Evolutionary conservation across 92 coral and sea anemone genomes (phyloP), one percentile per base, ranked within the genome.

Genomic region (Palythoa heliodiscus): DNA sequence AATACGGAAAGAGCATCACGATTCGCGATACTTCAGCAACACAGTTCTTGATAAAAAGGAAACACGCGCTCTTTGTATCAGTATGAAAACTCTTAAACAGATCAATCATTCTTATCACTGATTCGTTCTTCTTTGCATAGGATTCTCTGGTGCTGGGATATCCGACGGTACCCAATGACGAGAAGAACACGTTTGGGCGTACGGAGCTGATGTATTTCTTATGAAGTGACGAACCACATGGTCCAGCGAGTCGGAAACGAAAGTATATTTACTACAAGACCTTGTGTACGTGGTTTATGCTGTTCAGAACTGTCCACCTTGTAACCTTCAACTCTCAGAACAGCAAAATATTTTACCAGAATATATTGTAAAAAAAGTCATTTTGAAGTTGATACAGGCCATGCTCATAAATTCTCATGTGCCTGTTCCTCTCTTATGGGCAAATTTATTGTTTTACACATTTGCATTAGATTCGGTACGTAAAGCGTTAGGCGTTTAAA

Each of bases 81-180:
- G 6, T 61, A 5, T 20, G 9, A 61, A 61, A 16, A 19, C 7
- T 17, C 68, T 7, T 16, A 16, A 5, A 4, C 2, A 39, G 40
- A 39, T 13, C 10, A 22, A 13, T 23, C 52, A 72, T 58, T 53
- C 17, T 48, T 2, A 14, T 64, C 47, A 53, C 39, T 60, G 14
- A 67, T 20, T n/a, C 35, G 81, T 50, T 77, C 12, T 12, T 70
- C 78, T 52, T 71, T 29, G 82, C 78, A n/a, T 88, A 96, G 99
- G 99, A 97, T 89, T 81, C 99, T 13, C 89, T 97, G 19, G 99
- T 97, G 37, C 92, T 98, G 78, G 97, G 98, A 12, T 97, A 97
- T 85, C 99, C 99, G 8, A 91, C 96, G 16, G 95, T 93, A 40
- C 90, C 91, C 15, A 86, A 89, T 83, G 98, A 94, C 24, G 99